Evolutionary conservation across 2,113 vertebrate species (phyloP), one percentile per base, ranked within the genome.

Genomic region (Paramisgurnus dabryanus): DNA sequence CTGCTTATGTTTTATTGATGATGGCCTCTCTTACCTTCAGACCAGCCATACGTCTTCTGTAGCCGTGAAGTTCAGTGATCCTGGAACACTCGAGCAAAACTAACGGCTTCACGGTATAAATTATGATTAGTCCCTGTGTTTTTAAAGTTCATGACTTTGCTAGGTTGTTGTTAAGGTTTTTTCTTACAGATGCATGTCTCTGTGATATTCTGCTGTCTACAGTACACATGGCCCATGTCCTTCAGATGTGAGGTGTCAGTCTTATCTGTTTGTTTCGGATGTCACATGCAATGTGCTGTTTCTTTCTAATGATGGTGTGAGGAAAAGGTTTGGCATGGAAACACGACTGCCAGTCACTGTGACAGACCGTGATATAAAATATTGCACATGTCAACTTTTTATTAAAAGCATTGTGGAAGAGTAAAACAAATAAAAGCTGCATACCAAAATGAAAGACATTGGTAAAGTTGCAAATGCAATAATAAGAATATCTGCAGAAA

Each of bases 1-100:
- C 50, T 63, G 64, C 75, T 86, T 76, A 86, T 84, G 85, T 88
- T 86, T 85, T 76, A 87, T 85, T 85, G 73, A 84, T 84, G 73
- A 40, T 49, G 12, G 61, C 57, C 50, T 17, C 67, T 60, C 61
- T 74, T 79, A 81, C 82, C 78, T 78, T 68, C 68, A 79, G 78
- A 61, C 7, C 39, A 40, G 66, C 22, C 57, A 80, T 34, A 45
- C 80, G 63, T 67, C 76, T 77, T 80, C 80, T 78, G 40, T 67
- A 80, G 74, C 70, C 74, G 13, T 43, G 71, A 67, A 53, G 68
- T 74, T 63, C 63, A 41, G 53, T 76, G 71, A 80, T 83, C 61
- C 72, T 64, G 66, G 57, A 66, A 68, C 6, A 63, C 50, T 69
- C 18, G 15, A 78, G 79, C 40, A 64, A 67, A 61, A 41, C 67